Conservation (phyloP, 2,113 vertebrate genomes). For the Ctenodactylus gundi region DNA sequence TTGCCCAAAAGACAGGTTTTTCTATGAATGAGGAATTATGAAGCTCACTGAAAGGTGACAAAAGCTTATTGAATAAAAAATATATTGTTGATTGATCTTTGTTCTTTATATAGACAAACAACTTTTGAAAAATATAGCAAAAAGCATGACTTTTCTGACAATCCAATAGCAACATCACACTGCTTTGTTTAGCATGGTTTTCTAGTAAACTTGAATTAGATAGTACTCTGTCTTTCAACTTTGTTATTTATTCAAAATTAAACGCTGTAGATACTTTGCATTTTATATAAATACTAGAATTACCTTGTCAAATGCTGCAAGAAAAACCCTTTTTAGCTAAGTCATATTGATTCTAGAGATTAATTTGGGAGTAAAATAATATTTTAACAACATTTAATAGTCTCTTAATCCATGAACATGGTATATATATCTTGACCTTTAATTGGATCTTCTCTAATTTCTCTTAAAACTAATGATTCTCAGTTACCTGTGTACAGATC, state of each 20-base stretch:
- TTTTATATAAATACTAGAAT: neutral
- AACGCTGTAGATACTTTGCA: neutral
- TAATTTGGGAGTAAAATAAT: neutral
- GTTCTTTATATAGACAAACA: too few species aligned
- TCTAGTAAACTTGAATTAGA: neutral
- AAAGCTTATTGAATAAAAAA: too few species aligned
- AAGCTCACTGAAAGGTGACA: too few species aligned
- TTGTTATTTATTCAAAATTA: neutral
- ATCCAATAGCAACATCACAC: neutral
- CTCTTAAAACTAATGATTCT: neutral
- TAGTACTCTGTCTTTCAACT: neutral
- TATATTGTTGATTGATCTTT: too few species aligned
- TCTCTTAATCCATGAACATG: neutral
- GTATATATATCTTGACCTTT: neutral
- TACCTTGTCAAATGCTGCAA: conserved; percentile 1
- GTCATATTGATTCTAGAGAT: neutral
- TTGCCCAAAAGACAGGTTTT: too few species aligned
- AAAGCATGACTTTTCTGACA: too few species aligned
- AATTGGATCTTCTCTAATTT: neutral
- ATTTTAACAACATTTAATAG: neutral
- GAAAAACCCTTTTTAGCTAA: neutral
- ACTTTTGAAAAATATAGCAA: too few species aligned
- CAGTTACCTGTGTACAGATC: neutral
- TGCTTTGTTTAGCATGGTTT: neutral
- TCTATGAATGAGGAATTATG: too few species aligned